These are phyloP conservation scores for Panonychus citri DNA, from an alignment of 1,140 invertebrate species.

Conservation along the genomic window DNA sequence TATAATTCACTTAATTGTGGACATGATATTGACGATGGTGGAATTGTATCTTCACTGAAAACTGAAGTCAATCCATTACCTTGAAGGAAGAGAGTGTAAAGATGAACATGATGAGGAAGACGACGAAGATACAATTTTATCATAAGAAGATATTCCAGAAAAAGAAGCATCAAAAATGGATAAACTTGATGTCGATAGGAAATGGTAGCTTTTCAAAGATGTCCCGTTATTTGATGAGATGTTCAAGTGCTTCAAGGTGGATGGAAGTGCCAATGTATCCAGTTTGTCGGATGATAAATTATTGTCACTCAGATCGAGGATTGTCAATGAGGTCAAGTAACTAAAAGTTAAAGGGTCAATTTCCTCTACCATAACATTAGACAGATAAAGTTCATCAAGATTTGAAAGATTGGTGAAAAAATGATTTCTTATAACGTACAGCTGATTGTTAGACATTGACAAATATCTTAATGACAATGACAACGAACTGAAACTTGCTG, in stretches of 20 bases:
- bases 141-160: too few species aligned
- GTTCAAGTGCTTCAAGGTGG: slow-evolving; percentile 26
- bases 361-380: slow-evolving; percentile 33
- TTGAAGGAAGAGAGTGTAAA: background rate
- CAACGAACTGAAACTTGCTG: slow-evolving; percentile 32
- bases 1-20: too few species aligned
- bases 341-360: slow-evolving; percentile 39
- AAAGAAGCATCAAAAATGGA: too few species aligned
- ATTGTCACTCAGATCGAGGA: slow-evolving; percentile 47
- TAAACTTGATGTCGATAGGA: too few species aligned
- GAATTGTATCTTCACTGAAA: background rate
- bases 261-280: background rate
- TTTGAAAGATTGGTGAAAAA: slow-evolving; percentile 33
- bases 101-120: too few species aligned
- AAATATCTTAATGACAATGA: slow-evolving; percentile 31
- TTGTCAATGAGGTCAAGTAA: slow-evolving; percentile 36
- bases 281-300: slow-evolving; percentile 25
- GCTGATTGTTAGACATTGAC: slow-evolving; percentile 36
- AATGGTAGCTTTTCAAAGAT: too few species aligned
- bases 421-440: slow-evolving; percentile 17
- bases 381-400: slow-evolving; percentile 18
- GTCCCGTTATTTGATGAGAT: slow-evolving; percentile 48
- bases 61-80: background rate
- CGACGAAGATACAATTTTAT: too few species aligned
- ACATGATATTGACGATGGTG: too few species aligned